phyloP scores from a whole-genome alignment of 2,888 invertebrate species.

The Falcaria lacertinaria region DNA sequence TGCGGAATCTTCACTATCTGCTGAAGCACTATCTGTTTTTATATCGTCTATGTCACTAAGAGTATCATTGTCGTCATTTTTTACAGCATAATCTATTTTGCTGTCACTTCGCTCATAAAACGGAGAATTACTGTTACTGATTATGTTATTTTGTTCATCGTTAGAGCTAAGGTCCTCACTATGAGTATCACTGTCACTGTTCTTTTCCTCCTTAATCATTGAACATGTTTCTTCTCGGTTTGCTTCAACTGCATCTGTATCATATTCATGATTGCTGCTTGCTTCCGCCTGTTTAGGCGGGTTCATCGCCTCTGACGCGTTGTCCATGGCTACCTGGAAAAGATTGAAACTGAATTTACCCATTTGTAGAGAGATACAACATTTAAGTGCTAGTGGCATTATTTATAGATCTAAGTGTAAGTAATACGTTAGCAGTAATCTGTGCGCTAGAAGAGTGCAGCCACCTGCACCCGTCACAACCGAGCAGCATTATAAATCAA shows the following conservation, averaged over 20 bases:
- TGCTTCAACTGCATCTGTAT: constrained; percentile 24
- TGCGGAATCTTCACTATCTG: constrained; percentile 82
- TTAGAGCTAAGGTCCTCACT: constrained; percentile 65
- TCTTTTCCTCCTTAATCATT: constrained; percentile 56
- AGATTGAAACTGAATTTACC: constrained; percentile 4
- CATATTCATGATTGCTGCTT: constrained; percentile 21
- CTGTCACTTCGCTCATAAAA: constrained; percentile 76
- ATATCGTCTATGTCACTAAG: constrained; percentile 76
- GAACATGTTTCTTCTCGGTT: constrained; percentile 36
- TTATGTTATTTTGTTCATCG: constrained; percentile 63
- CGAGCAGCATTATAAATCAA: constrained; percentile 65
- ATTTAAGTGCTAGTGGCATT: not conserved
- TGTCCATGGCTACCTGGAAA: constrained; percentile 54
- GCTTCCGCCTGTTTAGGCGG: constrained; percentile 19
- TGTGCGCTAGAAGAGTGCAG: constrained; percentile 28
- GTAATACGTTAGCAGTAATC: constrained; percentile 14
- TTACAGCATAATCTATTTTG: constrained; percentile 71
- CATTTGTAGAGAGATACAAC: not conserved
- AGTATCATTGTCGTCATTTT: constrained; percentile 74
- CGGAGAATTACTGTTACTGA: constrained; percentile 64
- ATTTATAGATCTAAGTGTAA: not conserved
- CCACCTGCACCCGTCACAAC: constrained; percentile 47
- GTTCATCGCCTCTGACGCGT: constrained; percentile 14
- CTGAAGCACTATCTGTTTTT: constrained; percentile 74
- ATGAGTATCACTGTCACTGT: constrained; percentile 62